Base-by-base conservation (phyloP, 1,140 invertebrate genomes). In the Arctopsyche grandis region DNA sequence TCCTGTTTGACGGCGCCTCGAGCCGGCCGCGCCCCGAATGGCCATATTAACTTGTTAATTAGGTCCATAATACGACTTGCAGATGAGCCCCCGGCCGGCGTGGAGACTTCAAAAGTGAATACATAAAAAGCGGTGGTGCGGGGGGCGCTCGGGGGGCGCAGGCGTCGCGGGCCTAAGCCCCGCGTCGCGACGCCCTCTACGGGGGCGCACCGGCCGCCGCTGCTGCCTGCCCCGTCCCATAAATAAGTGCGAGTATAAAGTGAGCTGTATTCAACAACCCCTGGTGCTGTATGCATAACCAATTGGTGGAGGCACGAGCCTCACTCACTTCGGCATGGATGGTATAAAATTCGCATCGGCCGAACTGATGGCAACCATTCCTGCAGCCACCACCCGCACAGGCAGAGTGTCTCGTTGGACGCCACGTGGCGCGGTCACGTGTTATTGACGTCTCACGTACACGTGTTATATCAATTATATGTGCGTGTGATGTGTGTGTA, bases 1-100 rank as follows among this genome's bases (percentile, higher is more conserved):
- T 69, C 73, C 83, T 81, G 80, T 83, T 43, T 24, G 79, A 81
- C 84, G 83, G 83, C 83, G 81, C 83, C 79, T 29, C 78, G 80
- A 71, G 77, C 79, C 76, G 69, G 7, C 21, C 12, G 21, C 71
- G 24, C 76, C 80, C 70, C 71, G 77, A 83, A 80, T 81, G 90
- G 90, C 92, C 93, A 93, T 93, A 93, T 93, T 93, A 93, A 94
- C 93, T 94, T 94, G 92, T 93, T 94, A 94, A 94, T 94, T 94
- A 94, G 93, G 91, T 93, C 91, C 92, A 93, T 93, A 93, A 93
- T 94, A 93, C 91, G 93, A 94, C 93, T 94, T 94, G 93, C 93
- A 94, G 93, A 94, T 94, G 93, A 94, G 93, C 63, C 63, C 63
- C 63, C 63, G 22, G 63, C 21, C 24, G 19, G 19, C 19, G 89